These are phyloP conservation scores for western clawed frog (Xenopus tropicalis) DNA, from an alignment of 2,113 vertebrate genomes.

Conservation along the genomic window DNA sequence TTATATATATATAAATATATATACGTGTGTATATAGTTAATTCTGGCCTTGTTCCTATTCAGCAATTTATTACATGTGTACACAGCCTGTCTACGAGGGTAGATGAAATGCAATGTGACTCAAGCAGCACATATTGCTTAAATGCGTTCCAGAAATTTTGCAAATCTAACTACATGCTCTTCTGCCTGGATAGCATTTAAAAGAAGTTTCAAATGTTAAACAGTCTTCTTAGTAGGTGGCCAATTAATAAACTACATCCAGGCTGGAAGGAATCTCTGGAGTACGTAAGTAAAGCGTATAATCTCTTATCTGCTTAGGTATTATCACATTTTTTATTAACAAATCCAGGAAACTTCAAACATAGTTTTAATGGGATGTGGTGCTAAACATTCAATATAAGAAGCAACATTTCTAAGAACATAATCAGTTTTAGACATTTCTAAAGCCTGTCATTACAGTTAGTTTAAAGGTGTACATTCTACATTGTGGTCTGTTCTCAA, in stretches of 20 bases:
- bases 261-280: constrained; percentile 73
- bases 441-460: constrained; percentile 24
- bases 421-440: constrained; percentile 78
- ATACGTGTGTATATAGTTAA: no score
- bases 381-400: constrained; percentile 72
- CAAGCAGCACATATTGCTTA: constrained; percentile 71
- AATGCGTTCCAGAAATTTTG: constrained; percentile 75
- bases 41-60: background rate
- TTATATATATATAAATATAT: no score
- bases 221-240: constrained; percentile 77
- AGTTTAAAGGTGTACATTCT: no score
- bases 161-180: constrained; percentile 64
- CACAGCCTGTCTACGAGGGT: constrained; percentile 71
- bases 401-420: constrained; percentile 71
- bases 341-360: constrained; percentile 79
- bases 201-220: constrained; percentile 66
- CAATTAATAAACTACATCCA: constrained; percentile 73
- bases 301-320: constrained; percentile 82
- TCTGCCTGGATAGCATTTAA: constrained; percentile 64
- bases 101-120: constrained; percentile 74
- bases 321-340: constrained; percentile 81
- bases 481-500: no score
- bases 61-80: constrained; percentile 73
- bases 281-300: constrained; percentile 75
- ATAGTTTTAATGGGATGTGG: constrained; percentile 73